Conservation (phyloP, 1,140 invertebrate genomes). For the Trachymyrmex septentrionalis region DNA sequence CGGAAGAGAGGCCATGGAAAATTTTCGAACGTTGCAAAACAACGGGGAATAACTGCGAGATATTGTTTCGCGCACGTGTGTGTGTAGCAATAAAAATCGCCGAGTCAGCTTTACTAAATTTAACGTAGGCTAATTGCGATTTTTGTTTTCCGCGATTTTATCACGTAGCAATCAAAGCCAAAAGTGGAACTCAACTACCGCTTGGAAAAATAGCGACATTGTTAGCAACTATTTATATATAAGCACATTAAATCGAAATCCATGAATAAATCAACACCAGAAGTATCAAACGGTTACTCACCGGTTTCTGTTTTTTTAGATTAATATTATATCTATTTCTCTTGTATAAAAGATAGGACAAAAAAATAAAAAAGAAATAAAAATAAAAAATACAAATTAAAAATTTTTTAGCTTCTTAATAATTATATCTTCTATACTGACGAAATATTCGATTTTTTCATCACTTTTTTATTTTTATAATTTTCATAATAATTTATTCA, state of each 20-base stretch:
- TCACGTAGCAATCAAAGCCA: background rate
- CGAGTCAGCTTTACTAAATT: background rate
- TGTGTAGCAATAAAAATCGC: slow-evolving; percentile 24
- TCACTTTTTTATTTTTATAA: too few species aligned
- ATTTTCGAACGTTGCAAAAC: slow-evolving; percentile 52
- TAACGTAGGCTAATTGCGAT: slow-evolving; percentile 18
- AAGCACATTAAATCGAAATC: background rate
- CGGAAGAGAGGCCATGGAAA: slow-evolving; percentile 44
- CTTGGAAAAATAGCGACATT: slow-evolving; percentile 1
- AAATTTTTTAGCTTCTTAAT: too few species aligned
- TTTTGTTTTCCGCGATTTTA: background rate
- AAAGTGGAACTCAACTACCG: background rate
- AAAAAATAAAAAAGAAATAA: too few species aligned
- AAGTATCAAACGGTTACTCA: too few species aligned
- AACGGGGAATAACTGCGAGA: slow-evolving; percentile 18
- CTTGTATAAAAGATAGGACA: too few species aligned
- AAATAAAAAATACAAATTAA: too few species aligned
- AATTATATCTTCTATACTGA: too few species aligned
- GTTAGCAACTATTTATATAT: background rate
- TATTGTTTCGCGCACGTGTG: background rate
- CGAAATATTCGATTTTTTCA: too few species aligned
- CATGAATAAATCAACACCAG: background rate
- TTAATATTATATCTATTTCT: too few species aligned
- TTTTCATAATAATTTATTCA: too few species aligned
- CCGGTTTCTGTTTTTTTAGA: too few species aligned